Conservation (phyloP, 2,113 vertebrate genomes). For the Sylvia atricapilla region DNA sequence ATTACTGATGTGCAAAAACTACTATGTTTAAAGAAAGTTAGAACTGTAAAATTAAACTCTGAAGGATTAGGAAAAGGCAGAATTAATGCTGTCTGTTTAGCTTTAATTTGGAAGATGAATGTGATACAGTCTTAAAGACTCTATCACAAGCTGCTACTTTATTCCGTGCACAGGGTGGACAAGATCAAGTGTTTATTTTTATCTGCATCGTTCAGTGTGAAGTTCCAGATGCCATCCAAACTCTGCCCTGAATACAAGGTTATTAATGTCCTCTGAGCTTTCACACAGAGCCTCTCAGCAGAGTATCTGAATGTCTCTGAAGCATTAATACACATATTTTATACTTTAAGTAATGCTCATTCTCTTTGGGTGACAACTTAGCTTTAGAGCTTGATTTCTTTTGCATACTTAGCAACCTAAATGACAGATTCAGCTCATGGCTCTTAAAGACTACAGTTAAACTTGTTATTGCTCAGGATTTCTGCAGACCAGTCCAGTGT, state of each 20-base stretch:
- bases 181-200: conserved; percentile 50
- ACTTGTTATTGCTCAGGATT: neutral
- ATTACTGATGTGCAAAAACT: conserved; percentile 1
- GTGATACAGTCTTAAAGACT: neutral
- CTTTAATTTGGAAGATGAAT: conserved; percentile 21
- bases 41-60: conserved; percentile 13
- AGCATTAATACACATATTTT: conserved; percentile 16
- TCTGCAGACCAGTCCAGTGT: neutral
- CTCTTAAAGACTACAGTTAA: neutral
- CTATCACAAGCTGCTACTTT: neutral
- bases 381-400: conserved; percentile 34
- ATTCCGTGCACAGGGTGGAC: conserved; percentile 10
- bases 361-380: conserved; percentile 33
- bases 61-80: conserved; percentile 19
- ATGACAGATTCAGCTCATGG: conserved; percentile 18
- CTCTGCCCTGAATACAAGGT: conserved; percentile 11
- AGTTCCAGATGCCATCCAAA: conserved; percentile 21
- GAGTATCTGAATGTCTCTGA: neutral
- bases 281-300: conserved; percentile 7
- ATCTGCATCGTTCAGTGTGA: neutral
- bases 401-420: conserved; percentile 9
- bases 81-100: neutral
- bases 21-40: neutral
- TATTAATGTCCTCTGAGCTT: conserved; percentile 37
- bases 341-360: conserved; percentile 32